Conservation (phyloP, 2,113 vertebrate species). For the Tychaedon coryphoeus region DNA sequence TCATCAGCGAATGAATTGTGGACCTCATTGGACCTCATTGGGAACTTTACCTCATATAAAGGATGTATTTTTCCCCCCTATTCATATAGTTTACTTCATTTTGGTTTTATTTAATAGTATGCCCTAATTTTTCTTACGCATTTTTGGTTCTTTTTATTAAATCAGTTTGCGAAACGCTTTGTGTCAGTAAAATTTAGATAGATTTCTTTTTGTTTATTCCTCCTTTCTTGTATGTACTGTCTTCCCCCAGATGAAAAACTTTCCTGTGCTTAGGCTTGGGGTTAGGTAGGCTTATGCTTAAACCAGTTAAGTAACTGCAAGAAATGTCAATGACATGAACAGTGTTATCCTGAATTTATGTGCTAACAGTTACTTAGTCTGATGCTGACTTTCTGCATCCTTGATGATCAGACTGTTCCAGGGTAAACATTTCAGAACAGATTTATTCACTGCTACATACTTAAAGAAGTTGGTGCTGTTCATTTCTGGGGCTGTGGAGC, state of each 20-base stretch:
- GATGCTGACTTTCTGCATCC: not conserved
- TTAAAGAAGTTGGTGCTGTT: conserved; percentile 41
- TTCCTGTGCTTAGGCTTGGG: not conserved
- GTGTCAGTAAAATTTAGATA: not conserved
- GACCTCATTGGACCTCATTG: not conserved
- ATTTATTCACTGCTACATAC: conserved; percentile 8
- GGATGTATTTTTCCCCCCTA: accelerated
- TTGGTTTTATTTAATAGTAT: not conserved
- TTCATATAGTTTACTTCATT: not conserved
- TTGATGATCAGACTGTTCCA: not conserved
- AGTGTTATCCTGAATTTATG: not conserved
- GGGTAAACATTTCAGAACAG: conserved; percentile 28
- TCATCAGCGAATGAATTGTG: not conserved
- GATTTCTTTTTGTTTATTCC: not conserved
- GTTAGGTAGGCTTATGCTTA: not conserved
- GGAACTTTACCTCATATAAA: not conserved
- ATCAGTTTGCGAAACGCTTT: not conserved
- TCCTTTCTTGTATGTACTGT: not conserved
- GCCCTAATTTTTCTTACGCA: accelerated
- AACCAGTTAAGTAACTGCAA: not conserved
- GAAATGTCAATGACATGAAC: not conserved
- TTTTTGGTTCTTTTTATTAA: not conserved
- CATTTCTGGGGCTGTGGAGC: conserved; percentile 31
- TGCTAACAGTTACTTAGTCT: not conserved
- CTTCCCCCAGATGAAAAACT: not conserved